phyloP scores from a whole-genome alignment of 2,888 invertebrate genomes.

The Hirudinaria manillensis region DNA sequence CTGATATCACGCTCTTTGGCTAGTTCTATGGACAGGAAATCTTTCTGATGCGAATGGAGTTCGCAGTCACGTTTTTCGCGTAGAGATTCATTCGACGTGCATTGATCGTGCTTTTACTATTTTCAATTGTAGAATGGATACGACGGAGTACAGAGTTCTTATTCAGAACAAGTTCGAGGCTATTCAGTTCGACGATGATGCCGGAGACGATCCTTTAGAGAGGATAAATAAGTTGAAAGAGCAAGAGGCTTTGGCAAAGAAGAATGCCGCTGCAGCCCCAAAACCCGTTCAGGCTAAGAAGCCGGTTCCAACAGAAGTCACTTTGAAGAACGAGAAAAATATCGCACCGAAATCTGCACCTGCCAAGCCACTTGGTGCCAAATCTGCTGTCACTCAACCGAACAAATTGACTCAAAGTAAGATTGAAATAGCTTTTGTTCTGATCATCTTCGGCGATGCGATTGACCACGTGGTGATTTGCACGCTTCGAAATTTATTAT shows the following conservation, averaged over 20 bases:
- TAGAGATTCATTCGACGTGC: not conserved
- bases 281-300: constrained; percentile 10
- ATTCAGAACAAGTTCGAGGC: constrained; percentile 28
- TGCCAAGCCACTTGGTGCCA: not conserved
- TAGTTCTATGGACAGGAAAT: constrained; percentile 1
- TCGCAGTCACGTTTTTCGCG: constrained; percentile 13
- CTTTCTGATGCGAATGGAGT: not conserved
- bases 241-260: constrained; percentile 11
- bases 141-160: constrained; percentile 23
- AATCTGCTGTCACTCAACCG: not conserved
- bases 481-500: not conserved
- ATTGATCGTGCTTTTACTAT: not conserved
- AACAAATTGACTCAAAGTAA: not conserved
- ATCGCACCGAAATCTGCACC: not conserved
- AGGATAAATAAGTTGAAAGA: constrained; percentile 25
- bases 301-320: not conserved
- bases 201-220: constrained; percentile 24
- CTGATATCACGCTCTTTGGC: too few relatives aligned
- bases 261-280: constrained; percentile 1
- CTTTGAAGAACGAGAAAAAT: constrained; percentile 8
- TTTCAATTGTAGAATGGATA: not conserved
- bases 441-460: too few relatives aligned
- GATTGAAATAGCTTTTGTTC: not conserved
- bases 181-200: constrained; percentile 25
- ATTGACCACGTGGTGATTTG: not conserved